Evolutionary conservation across 2,888 invertebrate species (phyloP).

Genomic region (Leptinotarsa haldemani): DNA sequence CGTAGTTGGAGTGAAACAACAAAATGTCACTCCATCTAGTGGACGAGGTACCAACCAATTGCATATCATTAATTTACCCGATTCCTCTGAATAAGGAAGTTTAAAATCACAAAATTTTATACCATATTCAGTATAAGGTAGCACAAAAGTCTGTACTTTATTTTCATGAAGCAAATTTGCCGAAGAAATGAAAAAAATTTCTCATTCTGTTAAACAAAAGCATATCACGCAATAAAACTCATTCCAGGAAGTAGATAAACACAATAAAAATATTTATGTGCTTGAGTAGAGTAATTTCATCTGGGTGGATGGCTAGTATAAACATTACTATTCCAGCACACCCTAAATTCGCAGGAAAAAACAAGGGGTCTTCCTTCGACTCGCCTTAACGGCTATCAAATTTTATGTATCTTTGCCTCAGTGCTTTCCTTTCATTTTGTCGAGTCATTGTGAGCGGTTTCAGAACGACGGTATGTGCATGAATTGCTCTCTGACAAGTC

Average conservation of each 20-base stretch:
- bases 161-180: background rate
- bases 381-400: slow-evolving; percentile 38
- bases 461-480: background rate
- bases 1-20: too few species aligned
- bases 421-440: slow-evolving; percentile 37
- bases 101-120: too few species aligned
- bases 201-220: background rate
- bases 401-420: slow-evolving; percentile 36
- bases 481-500: too few species aligned
- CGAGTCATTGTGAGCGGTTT: slow-evolving; percentile 11
- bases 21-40: too few species aligned
- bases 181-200: background rate
- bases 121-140: too few species aligned
- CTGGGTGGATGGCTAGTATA: slow-evolving; percentile 14
- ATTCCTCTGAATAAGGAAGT: too few species aligned
- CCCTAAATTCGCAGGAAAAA: slow-evolving; percentile 15
- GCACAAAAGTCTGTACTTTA: background rate
- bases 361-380: slow-evolving; percentile 24
- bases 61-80: too few species aligned
- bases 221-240: background rate
- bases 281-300: slow-evolving; percentile 2
- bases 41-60: too few species aligned
- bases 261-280: slow-evolving; percentile 6
- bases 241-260: background rate
- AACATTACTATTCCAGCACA: slow-evolving; percentile 2